Evolutionary conservation across 2,797 vertebrate genomes (phyloP), one percentile per base, ranked within the genome.

Genomic region (Rhyacichthys aspro): DNA sequence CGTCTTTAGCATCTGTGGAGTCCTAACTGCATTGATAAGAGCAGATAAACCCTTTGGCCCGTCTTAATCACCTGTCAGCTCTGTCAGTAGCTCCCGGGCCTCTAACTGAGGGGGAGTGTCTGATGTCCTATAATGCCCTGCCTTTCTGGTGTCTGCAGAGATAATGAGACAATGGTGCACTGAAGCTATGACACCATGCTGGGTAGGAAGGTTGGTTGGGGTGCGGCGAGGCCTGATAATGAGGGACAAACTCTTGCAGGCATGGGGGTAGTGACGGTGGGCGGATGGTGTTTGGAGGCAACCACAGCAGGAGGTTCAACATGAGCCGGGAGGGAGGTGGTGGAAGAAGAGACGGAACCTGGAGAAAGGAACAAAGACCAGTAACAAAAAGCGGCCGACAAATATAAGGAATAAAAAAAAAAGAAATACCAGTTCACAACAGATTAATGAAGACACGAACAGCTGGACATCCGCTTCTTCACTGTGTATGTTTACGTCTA

Each of bases 181-280:
- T 59, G 77, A 69, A 84, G 80, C 79, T 55, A 59, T 70, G 84
- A 78, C 73, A 58, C 74, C 87, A 88, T 49, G 85, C 86, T 85
- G 89, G 74, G 81, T 57, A 59, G 72, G 50, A 57, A 79, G 85
- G 81, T 74, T 75, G 81, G 75, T 76, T 44, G 55, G 76, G 83
- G 77, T 63, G 74, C 55, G 63, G 65, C 59, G 63, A 76, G 66
- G 78, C 69, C 74, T 41, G 84, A 89, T 93, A 91, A 93, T 89
- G 91, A 92, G 91, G 86, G 81, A 90, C 84, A 78, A 85, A 90
- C 68, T 87, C 85, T 87, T 54, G 69, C 78, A 82, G 76, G 83
- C 74, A 78, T 66, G 59, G 74, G 67, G 70, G 58, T 36, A 33
- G 72, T 8, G 65, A 71, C n/a, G 23, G 85, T 72, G 77, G 80